Conservation (phyloP, 2,888 invertebrate species). For the Oeneis ivallda region DNA sequence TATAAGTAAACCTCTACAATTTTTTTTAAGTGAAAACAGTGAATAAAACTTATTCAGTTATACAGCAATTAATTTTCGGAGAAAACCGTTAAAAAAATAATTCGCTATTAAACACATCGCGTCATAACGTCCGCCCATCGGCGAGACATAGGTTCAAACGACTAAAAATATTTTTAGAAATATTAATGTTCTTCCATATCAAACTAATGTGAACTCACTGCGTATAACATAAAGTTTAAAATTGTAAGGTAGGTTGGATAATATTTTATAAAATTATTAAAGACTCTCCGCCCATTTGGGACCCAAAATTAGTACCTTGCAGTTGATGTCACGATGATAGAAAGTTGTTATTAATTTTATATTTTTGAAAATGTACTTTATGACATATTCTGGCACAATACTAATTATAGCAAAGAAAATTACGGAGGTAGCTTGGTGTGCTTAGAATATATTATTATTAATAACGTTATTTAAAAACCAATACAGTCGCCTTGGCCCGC, state of each 20-base stretch:
- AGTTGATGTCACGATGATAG: conserved; percentile 62
- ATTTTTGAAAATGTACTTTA: conserved; percentile 42
- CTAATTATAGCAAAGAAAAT: no score
- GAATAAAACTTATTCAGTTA: background rate
- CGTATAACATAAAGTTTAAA: conserved; percentile 35
- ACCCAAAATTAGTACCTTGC: conserved; percentile 60
- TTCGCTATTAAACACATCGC: conserved; percentile 52
- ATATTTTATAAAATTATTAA: conserved; percentile 46
- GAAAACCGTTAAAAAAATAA: conserved; percentile 39
- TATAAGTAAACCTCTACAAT: no score
- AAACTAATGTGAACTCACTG: conserved; percentile 16
- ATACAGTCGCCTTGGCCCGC: no score
- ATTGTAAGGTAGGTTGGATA: conserved; percentile 10
- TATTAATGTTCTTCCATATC: conserved; percentile 22
- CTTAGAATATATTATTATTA: no score
- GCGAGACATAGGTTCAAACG: conserved; percentile 55
- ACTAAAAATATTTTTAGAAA: conserved; percentile 51
- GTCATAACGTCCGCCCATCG: conserved; percentile 58
- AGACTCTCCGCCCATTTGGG: conserved; percentile 54
- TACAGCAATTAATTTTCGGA: conserved; percentile 12
- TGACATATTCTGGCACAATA: conserved; percentile 26
- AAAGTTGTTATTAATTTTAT: conserved; percentile 60
- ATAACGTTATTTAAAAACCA: no score
- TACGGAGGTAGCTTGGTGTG: no score
- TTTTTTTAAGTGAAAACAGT: background rate